Evolutionary conservation across 1,140 invertebrate species (phyloP).

Genomic region (Radopholus similis): DNA sequence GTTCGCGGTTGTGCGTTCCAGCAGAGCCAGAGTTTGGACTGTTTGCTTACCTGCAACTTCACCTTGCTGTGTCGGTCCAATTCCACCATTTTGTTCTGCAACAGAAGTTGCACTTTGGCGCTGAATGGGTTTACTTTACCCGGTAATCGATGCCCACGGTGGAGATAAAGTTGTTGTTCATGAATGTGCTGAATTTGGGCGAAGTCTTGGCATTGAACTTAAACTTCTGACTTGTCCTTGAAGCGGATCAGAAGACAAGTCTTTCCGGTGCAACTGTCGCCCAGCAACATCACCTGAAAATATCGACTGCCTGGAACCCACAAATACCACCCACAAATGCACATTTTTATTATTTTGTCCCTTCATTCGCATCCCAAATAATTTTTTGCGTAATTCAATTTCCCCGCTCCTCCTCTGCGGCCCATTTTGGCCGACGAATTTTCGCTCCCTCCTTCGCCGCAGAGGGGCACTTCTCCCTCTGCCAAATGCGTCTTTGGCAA

Average conservation of each 20-base stretch:
- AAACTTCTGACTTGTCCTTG: slow-evolving; percentile 59
- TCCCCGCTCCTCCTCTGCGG: background rate
- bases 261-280: slow-evolving; percentile 61
- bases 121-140: slow-evolving; percentile 21
- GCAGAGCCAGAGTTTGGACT: background rate
- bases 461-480: too few relatives aligned
- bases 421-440: background rate
- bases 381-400: background rate
- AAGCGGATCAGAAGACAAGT: slow-evolving; percentile 64
- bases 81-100: slow-evolving; percentile 57
- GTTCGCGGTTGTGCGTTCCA: slow-evolving; percentile 8
- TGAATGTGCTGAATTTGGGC: slow-evolving; percentile 61
- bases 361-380: background rate
- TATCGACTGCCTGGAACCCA: background rate
- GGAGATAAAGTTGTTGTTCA: slow-evolving; percentile 65
- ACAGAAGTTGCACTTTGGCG: slow-evolving; percentile 30
- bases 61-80: slow-evolving; percentile 57
- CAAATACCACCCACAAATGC: background rate
- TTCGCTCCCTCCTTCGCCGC: background rate
- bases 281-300: slow-evolving; percentile 59
- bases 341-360: background rate
- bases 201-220: background rate
- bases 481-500: too few relatives aligned
- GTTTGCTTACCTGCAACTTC: slow-evolving; percentile 50
- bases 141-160: slow-evolving; percentile 65